Evolutionary conservation across 1,140 invertebrate genomes (phyloP).

Genomic region (Steinernema khuongi): DNA sequence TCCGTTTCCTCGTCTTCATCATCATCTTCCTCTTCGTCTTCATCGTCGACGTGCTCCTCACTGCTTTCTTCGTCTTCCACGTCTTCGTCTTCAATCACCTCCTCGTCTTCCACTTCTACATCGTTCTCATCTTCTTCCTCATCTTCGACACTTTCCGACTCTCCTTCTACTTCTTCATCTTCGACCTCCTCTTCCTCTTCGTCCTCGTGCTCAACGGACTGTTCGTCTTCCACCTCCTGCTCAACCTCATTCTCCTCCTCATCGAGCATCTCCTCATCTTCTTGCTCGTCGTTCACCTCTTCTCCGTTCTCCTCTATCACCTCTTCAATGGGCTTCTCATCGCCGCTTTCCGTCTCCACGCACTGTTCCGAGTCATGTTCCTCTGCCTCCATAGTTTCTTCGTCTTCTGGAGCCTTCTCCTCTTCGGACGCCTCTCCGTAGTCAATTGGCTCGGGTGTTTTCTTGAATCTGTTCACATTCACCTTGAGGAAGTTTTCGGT

Average conservation of each 20-base stretch:
- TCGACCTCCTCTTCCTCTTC: not conserved
- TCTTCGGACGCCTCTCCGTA: not conserved
- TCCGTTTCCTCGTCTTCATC: not conserved
- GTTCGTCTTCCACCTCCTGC: not conserved
- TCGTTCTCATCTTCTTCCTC: not conserved
- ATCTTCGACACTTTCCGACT: not conserved
- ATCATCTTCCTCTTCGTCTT: not conserved
- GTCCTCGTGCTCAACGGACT: too few species aligned
- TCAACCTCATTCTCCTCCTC: not conserved
- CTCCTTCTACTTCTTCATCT: not conserved
- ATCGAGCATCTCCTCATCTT: not conserved
- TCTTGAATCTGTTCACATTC: constrained; percentile 3
- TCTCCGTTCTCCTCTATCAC: not conserved
- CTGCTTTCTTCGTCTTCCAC: constrained; percentile 18
- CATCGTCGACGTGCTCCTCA: constrained; percentile 10
- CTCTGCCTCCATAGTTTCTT: not conserved
- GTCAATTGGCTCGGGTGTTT: not conserved
- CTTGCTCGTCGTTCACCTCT: not conserved
- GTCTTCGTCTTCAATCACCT: not conserved
- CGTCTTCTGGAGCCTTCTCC: not conserved
- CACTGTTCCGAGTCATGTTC: not conserved
- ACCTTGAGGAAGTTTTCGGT: not conserved
- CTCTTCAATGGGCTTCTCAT: not conserved
- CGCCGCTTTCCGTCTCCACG: not conserved
- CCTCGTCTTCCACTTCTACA: not conserved